Evolutionary conservation across 2,797 vertebrate genomes (phyloP).

Genomic region (Zenarchopterus dispar): DNA sequence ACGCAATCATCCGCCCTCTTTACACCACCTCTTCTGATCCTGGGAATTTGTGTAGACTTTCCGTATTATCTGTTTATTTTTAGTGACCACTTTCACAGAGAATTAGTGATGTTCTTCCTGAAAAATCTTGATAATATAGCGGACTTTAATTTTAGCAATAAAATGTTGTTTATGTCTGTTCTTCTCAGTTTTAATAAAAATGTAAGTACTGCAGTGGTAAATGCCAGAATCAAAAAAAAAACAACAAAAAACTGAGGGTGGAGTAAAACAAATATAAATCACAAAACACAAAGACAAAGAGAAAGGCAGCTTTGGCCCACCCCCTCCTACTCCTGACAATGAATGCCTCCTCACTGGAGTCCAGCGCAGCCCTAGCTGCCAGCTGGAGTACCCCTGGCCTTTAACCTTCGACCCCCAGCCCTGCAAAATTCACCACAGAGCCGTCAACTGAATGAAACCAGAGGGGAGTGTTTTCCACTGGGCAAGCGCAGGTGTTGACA

Average conservation of each 20-base stretch:
- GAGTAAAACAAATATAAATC: slow-evolving; percentile 48
- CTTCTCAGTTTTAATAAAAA: too few relatives aligned
- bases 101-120: too few relatives aligned
- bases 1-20: too few relatives aligned
- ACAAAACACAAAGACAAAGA: slow-evolving; percentile 30
- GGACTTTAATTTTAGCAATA: too few relatives aligned
- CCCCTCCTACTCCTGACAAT: slow-evolving; percentile 56
- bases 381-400: slow-evolving; percentile 83
- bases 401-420: slow-evolving; percentile 74
- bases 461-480: slow-evolving; percentile 40
- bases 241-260: slow-evolving; percentile 8
- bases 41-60: too few relatives aligned
- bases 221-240: background rate
- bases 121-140: too few relatives aligned
- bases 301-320: slow-evolving; percentile 31
- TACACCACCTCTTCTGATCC: too few relatives aligned
- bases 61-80: too few relatives aligned
- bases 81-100: too few relatives aligned
- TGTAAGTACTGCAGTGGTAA: too few relatives aligned
- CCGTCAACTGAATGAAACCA: slow-evolving; percentile 51
- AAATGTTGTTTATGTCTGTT: too few relatives aligned
- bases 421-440: slow-evolving; percentile 66
- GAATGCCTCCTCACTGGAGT: slow-evolving; percentile 79
- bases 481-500: slow-evolving; percentile 49
- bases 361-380: slow-evolving; percentile 78